Conservation (phyloP, 1,140 invertebrate species). For the Drosophila rufa region DNA sequence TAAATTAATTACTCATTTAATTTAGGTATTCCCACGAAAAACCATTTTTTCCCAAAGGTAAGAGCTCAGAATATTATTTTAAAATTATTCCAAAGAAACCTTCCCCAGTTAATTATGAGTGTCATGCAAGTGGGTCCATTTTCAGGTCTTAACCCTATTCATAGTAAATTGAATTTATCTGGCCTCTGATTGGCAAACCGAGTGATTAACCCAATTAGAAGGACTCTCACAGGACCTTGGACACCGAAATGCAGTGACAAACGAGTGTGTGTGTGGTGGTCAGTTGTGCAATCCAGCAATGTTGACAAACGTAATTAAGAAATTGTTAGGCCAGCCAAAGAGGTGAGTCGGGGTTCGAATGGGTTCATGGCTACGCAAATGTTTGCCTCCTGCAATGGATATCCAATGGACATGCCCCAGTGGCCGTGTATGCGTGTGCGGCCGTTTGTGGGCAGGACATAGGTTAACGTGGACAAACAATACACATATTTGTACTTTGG, state of each 20-base stretch:
- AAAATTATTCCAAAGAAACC: background rate
- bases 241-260: constrained; percentile 7
- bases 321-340: constrained; percentile 27
- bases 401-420: constrained; percentile 2
- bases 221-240: constrained; percentile 5
- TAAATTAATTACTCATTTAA: no score
- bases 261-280: constrained; percentile 16
- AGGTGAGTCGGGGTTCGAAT: no score
- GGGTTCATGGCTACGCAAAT: constrained; percentile 29
- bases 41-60: no score
- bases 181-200: constrained; percentile 10
- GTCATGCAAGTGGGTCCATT: background rate
- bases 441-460: background rate
- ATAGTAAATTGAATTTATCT: constrained; percentile 12
- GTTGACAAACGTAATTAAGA: constrained; percentile 65
- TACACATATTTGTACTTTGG: constrained; percentile 32
- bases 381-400: constrained; percentile 38
- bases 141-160: background rate
- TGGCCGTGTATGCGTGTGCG: background rate
- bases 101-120: no score
- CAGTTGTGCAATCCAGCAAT: constrained; percentile 20
- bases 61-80: background rate
- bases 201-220: constrained; percentile 35
- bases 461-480: constrained; percentile 44
- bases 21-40: no score